A percentile compares a stretch with the other conserved stretches of the same genome.
These are phyloP conservation scores for Epizoanthus stellaris DNA, from an alignment of 92 coral and sea anemone genomes.

Conservation along the genomic window DNA sequence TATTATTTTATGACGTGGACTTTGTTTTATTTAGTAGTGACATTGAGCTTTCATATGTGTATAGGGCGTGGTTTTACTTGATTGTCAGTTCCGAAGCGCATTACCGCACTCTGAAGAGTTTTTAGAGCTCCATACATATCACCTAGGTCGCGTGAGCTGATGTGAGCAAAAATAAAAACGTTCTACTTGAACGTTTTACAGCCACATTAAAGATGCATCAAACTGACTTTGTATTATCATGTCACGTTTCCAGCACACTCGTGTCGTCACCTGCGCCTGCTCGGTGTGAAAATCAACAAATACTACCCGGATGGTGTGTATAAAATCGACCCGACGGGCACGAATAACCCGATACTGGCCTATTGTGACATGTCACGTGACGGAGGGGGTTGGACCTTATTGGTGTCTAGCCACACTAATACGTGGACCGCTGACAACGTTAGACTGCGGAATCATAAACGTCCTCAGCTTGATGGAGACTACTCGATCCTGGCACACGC, in stretches of 20 bases:
- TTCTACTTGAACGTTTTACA: background rate
- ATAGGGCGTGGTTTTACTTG: no score
- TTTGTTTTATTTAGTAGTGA: no score
- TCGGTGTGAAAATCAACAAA: constrained; percentile 45
- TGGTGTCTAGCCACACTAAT: constrained; percentile 79
- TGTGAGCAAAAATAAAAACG: background rate
- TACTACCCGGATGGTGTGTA: constrained; percentile 72
- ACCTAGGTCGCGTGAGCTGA: no score
- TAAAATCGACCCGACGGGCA: constrained; percentile 70
- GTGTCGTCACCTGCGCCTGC: constrained; percentile 65
- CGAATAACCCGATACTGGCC: constrained; percentile 47
- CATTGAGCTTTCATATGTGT: no score
- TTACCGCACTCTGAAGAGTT: no score
- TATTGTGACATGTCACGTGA: constrained; percentile 94
- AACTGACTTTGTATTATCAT: no score
- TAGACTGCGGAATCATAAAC: background rate
- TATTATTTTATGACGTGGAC: no score
- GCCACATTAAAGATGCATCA: no score
- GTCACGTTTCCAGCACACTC: constrained; percentile 37
- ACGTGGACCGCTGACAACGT: constrained; percentile 73
- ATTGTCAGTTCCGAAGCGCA: no score
- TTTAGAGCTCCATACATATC: no score
- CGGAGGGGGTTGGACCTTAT: constrained; percentile 90
- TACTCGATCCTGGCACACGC: no score
- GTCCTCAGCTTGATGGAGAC: no score